A percentile compares a stretch with the other conserved stretches of the same genome.
These are phyloP conservation scores for Bradynema listronoti DNA, from an alignment of 1,140 invertebrate genomes.

Conservation along the genomic window DNA sequence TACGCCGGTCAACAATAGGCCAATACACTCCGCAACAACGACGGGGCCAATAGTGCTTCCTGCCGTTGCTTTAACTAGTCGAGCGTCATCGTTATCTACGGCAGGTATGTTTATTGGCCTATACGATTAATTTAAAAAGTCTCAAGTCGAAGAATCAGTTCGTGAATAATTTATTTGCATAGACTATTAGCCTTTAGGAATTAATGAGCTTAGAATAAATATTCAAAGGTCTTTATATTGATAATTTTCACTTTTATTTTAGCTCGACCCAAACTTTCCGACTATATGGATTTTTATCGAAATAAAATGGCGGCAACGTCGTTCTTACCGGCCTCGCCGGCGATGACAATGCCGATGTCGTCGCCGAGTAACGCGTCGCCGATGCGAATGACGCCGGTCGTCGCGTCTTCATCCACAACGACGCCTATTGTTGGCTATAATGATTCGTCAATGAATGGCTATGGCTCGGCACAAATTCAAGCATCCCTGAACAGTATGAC, in stretches of 20 bases:
- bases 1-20: neutral
- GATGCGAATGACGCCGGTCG: neutral
- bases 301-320: conserved; percentile 1
- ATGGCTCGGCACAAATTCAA: neutral
- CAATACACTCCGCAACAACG: neutral
- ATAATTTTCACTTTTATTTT: neutral
- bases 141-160: neutral
- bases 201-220: too few species aligned
- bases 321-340: neutral
- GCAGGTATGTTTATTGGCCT: neutral
- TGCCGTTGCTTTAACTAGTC: neutral
- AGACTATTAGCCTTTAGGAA: too few species aligned
- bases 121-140: neutral
- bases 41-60: neutral
- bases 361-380: neutral
- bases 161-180: too few species aligned
- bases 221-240: neutral
- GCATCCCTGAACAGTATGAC: neutral
- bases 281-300: conserved; percentile 8
- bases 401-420: neutral
- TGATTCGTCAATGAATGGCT: too few species aligned
- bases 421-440: neutral
- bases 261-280: neutral
- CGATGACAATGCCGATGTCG: neutral
- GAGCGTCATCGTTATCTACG: neutral